Conservation (phyloP, 2,888 invertebrate species). For the Dione vanillae region DNA sequence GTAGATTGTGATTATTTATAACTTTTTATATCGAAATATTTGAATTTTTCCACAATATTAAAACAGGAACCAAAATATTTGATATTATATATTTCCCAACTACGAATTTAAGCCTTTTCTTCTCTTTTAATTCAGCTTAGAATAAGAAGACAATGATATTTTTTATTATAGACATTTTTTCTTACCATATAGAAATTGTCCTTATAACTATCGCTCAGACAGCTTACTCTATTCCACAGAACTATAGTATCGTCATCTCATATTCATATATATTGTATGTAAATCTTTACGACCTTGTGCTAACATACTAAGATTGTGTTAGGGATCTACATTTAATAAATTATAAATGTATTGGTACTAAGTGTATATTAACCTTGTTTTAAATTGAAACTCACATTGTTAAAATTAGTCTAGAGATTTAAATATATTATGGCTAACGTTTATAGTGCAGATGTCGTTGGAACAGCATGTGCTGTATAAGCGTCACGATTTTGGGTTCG, state of each 20-base stretch:
- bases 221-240: background rate
- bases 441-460: background rate
- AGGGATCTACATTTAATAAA: constrained; percentile 25
- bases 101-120: too few species aligned
- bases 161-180: too few species aligned
- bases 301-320: constrained; percentile 19
- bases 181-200: background rate
- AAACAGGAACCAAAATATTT: too few species aligned
- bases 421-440: constrained; percentile 22
- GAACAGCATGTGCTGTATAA: background rate
- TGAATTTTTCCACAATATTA: too few species aligned
- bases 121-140: too few species aligned
- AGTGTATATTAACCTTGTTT: constrained; percentile 33
- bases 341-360: constrained; percentile 22
- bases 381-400: constrained; percentile 21
- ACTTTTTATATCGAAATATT: too few species aligned
- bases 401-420: constrained; percentile 26
- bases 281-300: constrained; percentile 3
- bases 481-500: background rate
- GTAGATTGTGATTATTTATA: too few species aligned
- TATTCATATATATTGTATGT: constrained; percentile 9
- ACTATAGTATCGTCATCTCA: background rate
- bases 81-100: too few species aligned
- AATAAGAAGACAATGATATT: too few species aligned
- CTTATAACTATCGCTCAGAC: background rate